Percentiles rank a stretch among this genome's conserved stretches.
phyloP scores from a whole-genome alignment of 1,140 invertebrate genomes.

The Linepithema humile region DNA sequence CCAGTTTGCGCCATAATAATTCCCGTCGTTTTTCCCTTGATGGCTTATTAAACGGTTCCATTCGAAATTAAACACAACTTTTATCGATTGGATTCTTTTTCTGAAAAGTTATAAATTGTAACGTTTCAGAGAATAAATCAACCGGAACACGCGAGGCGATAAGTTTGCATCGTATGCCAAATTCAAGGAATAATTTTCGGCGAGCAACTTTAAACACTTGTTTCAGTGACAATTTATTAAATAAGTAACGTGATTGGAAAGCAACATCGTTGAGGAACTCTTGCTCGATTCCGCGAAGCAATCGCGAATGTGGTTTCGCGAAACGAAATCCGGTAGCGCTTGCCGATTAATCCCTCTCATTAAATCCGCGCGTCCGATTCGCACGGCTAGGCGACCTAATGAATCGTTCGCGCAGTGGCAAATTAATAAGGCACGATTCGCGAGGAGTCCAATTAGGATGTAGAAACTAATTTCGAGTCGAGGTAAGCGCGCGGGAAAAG shows the following conservation, averaged over 20 bases:
- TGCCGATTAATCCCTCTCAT: not conserved
- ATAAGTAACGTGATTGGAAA: not conserved
- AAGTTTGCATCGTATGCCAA: not conserved
- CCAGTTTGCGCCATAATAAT: slow-evolving; percentile 34
- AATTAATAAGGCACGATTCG: slow-evolving; percentile 25
- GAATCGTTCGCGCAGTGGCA: not conserved
- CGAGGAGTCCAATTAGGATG: not conserved
- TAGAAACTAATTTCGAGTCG: slow-evolving; percentile 29
- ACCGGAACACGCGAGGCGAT: not conserved
- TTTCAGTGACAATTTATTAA: not conserved
- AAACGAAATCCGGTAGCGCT: not conserved
- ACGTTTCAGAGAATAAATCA: not conserved
- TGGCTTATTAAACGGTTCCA: slow-evolving; percentile 2
- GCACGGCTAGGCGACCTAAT: slow-evolving; percentile 1
- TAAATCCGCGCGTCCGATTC: not conserved
- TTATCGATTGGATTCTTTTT: not conserved
- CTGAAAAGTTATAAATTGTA: not conserved
- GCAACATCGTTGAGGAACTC: too few relatives aligned
- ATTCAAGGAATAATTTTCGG: not conserved
- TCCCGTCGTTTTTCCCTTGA: slow-evolving; percentile 3
- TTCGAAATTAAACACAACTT: not conserved
- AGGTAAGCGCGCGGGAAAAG: not conserved
- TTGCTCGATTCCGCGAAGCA: too few relatives aligned
- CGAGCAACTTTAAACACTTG: not conserved
- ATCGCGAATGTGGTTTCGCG: not conserved